Evolutionary conservation across 2,113 vertebrate genomes (phyloP).

Genomic region (Camelus bactrianus): DNA sequence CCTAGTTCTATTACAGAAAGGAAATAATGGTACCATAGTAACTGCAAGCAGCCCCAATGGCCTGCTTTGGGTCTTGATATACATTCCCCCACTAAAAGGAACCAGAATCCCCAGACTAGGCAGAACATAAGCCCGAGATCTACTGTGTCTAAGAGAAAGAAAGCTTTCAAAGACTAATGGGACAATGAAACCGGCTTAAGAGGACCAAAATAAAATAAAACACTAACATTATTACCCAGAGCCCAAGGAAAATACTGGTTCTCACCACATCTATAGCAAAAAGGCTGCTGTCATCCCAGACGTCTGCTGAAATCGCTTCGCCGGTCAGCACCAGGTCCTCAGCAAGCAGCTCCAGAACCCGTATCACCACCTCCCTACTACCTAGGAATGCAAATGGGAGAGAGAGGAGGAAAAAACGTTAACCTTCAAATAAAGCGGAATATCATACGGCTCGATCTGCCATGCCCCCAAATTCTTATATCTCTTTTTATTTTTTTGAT

Average conservation of each 20-base stretch:
- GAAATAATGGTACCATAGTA: background rate
- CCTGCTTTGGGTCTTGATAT: background rate
- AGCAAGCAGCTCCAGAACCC: conserved; percentile 92
- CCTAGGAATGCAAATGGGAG: conserved; percentile 84
- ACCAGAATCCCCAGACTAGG: background rate
- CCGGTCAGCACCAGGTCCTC: conserved; percentile 90
- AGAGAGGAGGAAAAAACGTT: background rate
- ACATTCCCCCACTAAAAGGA: background rate
- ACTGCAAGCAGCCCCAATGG: background rate
- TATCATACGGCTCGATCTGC: background rate
- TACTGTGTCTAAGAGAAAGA: background rate
- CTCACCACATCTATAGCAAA: conserved; percentile 95
- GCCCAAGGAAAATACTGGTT: conserved; percentile 4
- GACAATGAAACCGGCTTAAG: background rate
- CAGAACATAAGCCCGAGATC: background rate
- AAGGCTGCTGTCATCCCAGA: conserved; percentile 95
- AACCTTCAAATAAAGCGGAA: background rate
- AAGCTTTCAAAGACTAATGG: background rate
- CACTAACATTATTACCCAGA: background rate
- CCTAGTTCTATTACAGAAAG: background rate
- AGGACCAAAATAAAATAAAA: background rate
- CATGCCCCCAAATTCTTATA: background rate
- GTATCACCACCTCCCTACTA: conserved; percentile 88
- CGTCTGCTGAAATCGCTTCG: conserved; percentile 91
- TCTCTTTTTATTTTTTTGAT: background rate